Evolutionary conservation across 2,113 vertebrate species (phyloP).

Genomic region (Mormyrus lacerda): DNA sequence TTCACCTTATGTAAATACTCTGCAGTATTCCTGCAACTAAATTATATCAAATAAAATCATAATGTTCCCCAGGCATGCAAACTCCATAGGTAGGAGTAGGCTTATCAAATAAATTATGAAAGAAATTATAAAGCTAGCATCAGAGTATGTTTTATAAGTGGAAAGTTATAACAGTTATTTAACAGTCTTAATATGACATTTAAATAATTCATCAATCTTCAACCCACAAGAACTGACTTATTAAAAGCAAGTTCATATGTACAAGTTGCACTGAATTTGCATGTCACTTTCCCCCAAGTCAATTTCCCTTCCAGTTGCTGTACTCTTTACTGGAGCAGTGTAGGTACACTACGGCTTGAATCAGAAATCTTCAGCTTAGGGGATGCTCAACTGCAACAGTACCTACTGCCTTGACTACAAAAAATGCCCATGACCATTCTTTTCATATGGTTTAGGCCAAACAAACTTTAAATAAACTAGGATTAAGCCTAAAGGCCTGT

Average conservation of each 20-base stretch:
- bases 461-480: not conserved
- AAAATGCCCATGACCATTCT: not conserved
- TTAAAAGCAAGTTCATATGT: not conserved
- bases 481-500: not conserved
- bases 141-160: not conserved
- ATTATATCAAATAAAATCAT: not conserved
- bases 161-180: not conserved
- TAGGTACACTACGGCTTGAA: not conserved
- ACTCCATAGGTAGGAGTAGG: not conserved
- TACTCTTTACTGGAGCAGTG: not conserved
- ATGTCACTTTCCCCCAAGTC: not conserved
- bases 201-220: not conserved
- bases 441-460: not conserved
- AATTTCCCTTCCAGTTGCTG: not conserved
- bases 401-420: not conserved
- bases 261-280: not conserved
- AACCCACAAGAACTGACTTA: not conserved
- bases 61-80: not conserved
- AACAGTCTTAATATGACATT: not conserved
- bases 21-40: not conserved
- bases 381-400: not conserved
- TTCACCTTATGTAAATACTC: not conserved
- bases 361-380: not conserved
- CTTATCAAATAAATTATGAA: not conserved
- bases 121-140: not conserved